Evolutionary conservation across 2,888 invertebrate genomes (phyloP).

Genomic region (Oegoconia quadripuncta): DNA sequence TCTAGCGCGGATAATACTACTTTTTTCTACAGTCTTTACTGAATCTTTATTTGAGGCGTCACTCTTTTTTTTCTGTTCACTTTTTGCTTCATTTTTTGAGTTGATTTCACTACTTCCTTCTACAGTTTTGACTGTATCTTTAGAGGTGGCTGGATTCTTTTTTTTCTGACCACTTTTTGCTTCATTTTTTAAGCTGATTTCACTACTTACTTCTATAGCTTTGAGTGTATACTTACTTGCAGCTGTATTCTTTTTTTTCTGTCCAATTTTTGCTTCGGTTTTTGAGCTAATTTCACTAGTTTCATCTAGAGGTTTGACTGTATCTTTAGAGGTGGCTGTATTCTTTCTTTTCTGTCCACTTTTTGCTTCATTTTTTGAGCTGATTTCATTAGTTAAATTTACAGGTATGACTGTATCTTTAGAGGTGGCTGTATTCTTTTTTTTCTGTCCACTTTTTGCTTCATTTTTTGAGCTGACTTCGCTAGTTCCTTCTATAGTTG

Average conservation of each 20-base stretch:
- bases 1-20: not conserved
- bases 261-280: too few relatives aligned
- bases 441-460: not conserved
- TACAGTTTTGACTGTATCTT: not conserved
- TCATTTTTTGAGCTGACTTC: not conserved
- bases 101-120: not conserved
- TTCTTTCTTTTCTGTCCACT: too few relatives aligned
- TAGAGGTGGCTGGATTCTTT: not conserved
- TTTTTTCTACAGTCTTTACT: constrained; percentile 3
- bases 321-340: too few relatives aligned
- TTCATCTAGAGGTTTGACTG: too few relatives aligned
- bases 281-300: too few relatives aligned
- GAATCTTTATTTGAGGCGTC: not conserved
- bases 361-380: too few relatives aligned
- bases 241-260: too few relatives aligned
- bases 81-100: too few relatives aligned
- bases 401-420: not conserved
- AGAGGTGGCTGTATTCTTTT: not conserved
- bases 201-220: not conserved
- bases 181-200: not conserved
- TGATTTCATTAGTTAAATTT: not conserved
- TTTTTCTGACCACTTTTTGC: not conserved
- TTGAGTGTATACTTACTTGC: too few relatives aligned
- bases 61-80: too few relatives aligned
- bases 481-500: not conserved